These are phyloP conservation scores for Tromatobia lineatoria DNA, from an alignment of 2,888 invertebrate species.

Conservation along the genomic window DNA sequence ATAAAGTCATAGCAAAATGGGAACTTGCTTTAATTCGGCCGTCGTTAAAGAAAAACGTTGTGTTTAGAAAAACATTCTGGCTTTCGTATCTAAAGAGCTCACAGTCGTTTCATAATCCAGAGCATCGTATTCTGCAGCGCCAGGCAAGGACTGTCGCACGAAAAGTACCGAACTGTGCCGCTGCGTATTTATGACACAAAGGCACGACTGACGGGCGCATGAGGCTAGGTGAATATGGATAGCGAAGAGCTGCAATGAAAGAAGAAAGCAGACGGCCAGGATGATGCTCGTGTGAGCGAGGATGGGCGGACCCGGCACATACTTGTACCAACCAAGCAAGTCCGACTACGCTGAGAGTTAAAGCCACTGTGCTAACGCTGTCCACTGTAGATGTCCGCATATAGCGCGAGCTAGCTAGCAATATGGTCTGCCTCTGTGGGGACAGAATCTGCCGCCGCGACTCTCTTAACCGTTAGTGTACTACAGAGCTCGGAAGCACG, in stretches of 20 bases:
- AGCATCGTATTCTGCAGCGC: neutral
- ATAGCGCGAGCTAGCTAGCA: conserved; percentile 41
- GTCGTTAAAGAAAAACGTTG: conserved; percentile 59
- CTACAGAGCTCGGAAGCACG: conserved; percentile 47
- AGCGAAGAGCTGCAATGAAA: conserved; percentile 36
- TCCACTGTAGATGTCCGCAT: conserved; percentile 21
- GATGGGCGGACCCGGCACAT: conserved; percentile 77
- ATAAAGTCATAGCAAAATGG: too few relatives aligned
- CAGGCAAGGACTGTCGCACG: neutral
- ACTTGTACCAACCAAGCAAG: conserved; percentile 80
- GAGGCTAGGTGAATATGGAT: conserved; percentile 52
- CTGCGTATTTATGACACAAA: conserved; percentile 63
- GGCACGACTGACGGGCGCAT: conserved; percentile 28
- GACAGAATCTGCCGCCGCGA: conserved; percentile 39
- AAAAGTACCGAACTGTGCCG: conserved; percentile 75
- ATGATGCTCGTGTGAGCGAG: conserved; percentile 59
- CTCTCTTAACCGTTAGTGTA: conserved; percentile 76
- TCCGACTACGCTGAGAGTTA: conserved; percentile 73
- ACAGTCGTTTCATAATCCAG: neutral
- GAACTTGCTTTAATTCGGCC: neutral
- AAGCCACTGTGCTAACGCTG: conserved; percentile 63
- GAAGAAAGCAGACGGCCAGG: conserved; percentile 62
- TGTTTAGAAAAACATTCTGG: neutral
- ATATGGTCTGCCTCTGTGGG: conserved; percentile 31
- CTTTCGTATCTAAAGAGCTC: neutral